Evolutionary conservation across 64 coral and sea anemone species (phyloP).

Genomic region (Pocillopora damicornis): DNA sequence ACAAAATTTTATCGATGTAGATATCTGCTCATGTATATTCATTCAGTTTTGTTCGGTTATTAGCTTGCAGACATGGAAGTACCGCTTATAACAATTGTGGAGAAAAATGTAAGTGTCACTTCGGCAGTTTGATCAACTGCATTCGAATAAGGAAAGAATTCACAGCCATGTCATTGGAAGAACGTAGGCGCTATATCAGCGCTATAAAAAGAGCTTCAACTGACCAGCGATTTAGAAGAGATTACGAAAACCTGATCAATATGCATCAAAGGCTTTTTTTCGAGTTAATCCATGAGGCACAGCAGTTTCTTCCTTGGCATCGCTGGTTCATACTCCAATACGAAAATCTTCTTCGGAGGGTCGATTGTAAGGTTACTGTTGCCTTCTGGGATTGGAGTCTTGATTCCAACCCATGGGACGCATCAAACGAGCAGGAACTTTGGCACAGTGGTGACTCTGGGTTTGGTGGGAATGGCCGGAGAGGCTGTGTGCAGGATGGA

Average conservation of each 20-base stretch:
- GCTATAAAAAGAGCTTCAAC: slow-evolving; percentile 58
- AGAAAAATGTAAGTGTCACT: slow-evolving; percentile 50
- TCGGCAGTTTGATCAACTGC: slow-evolving; percentile 44
- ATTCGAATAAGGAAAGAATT: slow-evolving; percentile 76
- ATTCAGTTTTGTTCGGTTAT: too few relatives aligned
- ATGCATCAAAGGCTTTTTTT: slow-evolving; percentile 10
- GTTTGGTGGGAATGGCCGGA: slow-evolving; percentile 11
- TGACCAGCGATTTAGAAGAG: slow-evolving; percentile 5
- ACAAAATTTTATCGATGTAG: too few relatives aligned
- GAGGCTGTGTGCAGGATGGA: slow-evolving; percentile 48
- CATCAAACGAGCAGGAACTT: background rate
- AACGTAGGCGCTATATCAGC: slow-evolving; percentile 40
- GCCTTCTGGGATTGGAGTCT: slow-evolving; percentile 90
- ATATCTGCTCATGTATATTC: too few relatives aligned
- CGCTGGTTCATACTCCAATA: slow-evolving; percentile 68
- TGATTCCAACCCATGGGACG: slow-evolving; percentile 46
- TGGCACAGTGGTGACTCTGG: slow-evolving; percentile 62
- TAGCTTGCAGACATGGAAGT: slow-evolving; percentile 55
- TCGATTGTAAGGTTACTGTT: slow-evolving; percentile 68
- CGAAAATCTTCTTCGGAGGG: slow-evolving; percentile 62
- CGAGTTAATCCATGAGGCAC: slow-evolving; percentile 29
- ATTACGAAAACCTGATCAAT: slow-evolving; percentile 45
- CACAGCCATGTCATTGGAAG: slow-evolving; percentile 32
- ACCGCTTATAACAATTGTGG: slow-evolving; percentile 41
- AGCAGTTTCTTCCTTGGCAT: slow-evolving; percentile 70